These are phyloP conservation scores for Orthosia incerta DNA, from an alignment of 2,888 invertebrate species.

Conservation along the genomic window DNA sequence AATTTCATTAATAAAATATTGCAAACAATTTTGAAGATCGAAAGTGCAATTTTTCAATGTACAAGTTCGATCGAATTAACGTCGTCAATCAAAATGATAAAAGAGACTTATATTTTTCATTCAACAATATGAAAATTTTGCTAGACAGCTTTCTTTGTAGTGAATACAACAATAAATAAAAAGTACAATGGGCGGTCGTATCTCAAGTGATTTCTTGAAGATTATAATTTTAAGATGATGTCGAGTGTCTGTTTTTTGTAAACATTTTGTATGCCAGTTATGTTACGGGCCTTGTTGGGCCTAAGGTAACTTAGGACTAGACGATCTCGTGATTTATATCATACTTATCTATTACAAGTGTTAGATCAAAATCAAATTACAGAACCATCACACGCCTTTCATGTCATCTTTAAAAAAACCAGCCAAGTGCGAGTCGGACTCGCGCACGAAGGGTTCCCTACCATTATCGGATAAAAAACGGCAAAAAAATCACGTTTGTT, in stretches of 20 bases:
- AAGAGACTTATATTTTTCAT: conserved; percentile 6
- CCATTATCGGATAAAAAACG: no score
- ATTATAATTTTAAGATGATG: neutral
- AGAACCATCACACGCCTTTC: no score
- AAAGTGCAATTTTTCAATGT: conserved; percentile 21
- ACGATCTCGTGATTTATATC: no score
- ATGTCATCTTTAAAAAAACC: no score
- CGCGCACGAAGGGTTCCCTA: no score
- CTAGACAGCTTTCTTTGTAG: neutral
- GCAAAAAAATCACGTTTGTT: no score
- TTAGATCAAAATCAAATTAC: no score
- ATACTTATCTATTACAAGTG: no score
- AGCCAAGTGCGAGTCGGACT: no score
- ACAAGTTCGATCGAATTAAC: conserved; percentile 21
- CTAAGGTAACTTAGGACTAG: no score
- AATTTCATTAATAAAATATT: neutral
- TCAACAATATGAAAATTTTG: neutral
- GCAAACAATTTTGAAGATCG: neutral
- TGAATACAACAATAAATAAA: conserved; percentile 7
- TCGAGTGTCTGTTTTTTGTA: neutral
- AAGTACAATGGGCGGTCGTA: neutral
- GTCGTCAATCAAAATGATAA: conserved; percentile 22
- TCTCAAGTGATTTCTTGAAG: neutral
- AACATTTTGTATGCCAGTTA: no score
- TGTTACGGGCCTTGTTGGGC: no score